Evolutionary conservation across 2,888 invertebrate species (phyloP).

Genomic region (Machimus rusticus): DNA sequence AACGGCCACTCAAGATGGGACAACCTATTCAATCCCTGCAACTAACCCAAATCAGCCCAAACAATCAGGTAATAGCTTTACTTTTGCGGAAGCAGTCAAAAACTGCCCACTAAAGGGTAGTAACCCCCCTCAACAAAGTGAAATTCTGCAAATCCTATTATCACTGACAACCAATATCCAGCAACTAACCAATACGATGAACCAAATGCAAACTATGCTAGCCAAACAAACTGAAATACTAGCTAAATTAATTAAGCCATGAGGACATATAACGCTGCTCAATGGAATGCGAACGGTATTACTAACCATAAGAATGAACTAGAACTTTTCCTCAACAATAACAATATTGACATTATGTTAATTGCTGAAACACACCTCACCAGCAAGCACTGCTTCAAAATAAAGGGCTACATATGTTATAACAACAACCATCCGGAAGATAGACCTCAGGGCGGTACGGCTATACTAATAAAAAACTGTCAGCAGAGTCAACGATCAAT

Average conservation of each 20-base stretch:
- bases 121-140: neutral
- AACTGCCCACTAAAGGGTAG: neutral
- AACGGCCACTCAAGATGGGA: neutral
- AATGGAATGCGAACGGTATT: conserved; percentile 2
- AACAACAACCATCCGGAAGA: neutral
- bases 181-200: neutral
- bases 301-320: neutral
- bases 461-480: too few species aligned
- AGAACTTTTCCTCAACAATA: neutral
- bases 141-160: neutral
- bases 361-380: neutral
- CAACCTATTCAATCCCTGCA: neutral
- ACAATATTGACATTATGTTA: neutral
- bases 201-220: neutral
- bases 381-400: neutral
- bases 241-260: neutral
- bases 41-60: neutral
- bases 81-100: neutral
- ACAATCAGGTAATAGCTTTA: neutral
- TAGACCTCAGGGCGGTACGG: neutral
- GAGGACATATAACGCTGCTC: neutral
- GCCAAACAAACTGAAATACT: neutral
- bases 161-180: neutral
- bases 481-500: too few species aligned
- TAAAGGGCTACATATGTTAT: neutral